Evolutionary conservation across 2,888 invertebrate genomes (phyloP).

Genomic region (Scaptomyza cyrtandrae): DNA sequence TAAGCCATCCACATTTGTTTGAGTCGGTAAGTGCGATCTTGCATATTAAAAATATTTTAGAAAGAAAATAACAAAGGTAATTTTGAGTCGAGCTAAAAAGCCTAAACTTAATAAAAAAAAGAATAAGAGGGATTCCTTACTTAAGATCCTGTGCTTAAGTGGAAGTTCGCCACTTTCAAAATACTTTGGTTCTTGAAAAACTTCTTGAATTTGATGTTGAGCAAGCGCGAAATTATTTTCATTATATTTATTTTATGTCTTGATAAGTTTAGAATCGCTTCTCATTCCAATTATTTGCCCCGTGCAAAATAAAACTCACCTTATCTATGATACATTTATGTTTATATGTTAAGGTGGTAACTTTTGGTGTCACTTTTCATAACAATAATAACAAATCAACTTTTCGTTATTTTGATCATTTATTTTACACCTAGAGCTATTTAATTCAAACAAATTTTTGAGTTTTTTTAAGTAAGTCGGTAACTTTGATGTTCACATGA

Average conservation of each 20-base stretch:
- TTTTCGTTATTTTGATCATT: slow-evolving; percentile 60
- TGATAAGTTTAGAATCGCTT: neutral
- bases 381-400: slow-evolving; percentile 37
- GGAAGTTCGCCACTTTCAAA: too few species aligned
- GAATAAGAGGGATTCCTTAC: too few species aligned
- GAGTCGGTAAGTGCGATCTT: too few species aligned
- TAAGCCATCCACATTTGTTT: too few species aligned
- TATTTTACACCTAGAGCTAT: slow-evolving; percentile 65
- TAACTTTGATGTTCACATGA: slow-evolving; percentile 49
- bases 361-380: slow-evolving; percentile 13
- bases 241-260: neutral
- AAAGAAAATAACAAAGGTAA: too few species aligned
- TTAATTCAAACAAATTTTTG: slow-evolving; percentile 48
- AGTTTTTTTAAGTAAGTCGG: slow-evolving; percentile 15
- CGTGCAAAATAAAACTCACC: slow-evolving; percentile 8
- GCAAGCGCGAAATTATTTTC: neutral
- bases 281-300: neutral
- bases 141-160: too few species aligned
- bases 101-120: too few species aligned
- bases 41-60: too few species aligned
- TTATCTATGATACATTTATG: neutral
- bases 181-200: too few species aligned
- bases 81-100: too few species aligned
- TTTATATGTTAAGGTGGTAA: neutral
- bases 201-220: too few species aligned